Evolutionary conservation across 2,888 invertebrate species (phyloP), one percentile per base, ranked within the genome.

Genomic region (Xestia c-nigrum): DNA sequence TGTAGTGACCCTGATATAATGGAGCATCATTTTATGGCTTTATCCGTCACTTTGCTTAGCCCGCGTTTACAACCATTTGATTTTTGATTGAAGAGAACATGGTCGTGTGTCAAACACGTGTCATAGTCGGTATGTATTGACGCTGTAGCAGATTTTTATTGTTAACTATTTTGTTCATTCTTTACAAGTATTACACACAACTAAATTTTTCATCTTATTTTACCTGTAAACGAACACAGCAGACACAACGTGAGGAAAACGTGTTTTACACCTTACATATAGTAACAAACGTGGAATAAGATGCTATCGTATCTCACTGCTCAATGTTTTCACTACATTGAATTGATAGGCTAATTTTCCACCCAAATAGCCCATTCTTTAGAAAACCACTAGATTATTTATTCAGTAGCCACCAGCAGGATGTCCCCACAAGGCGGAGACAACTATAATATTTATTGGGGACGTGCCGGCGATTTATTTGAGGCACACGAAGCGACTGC

Each of bases 401-500:
- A 74, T 68, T 52, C 31, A 71, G 38, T 63, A 38, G 19, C 46
- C 19, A 59, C 40, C 47, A 55, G 46, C 59, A 63, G 43, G 19
- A 68, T 68, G 46, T 70, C 69, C 57, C 66, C 38, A 55, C 19
- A 43, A 65, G 31, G 50, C 71, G 72, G 43, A 78, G 74, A 80
- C 81, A 69, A 68, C 82, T 71, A 73, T 79, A 80, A 80, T 79
- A 85, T 86, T 79, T 87, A 86, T 80, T 71, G 78, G 31, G 81
- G 75, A 83, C 76, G 69, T 78, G 72, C 70, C 24, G 55, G 43
- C 66, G 76, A 87, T 87, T 81, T 86, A 87, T 87, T 67, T 76
- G 68, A 71, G 61, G 81, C 74, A 76, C 74, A 67, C 71, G 77
- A 67, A 71, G 74, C 65, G 78, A 59, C 31, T 65, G 46, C 72